Evolutionary conservation across 2,888 invertebrate genomes (phyloP), one percentile per base, ranked within the genome.

Genomic region (Dryobota labecula): DNA sequence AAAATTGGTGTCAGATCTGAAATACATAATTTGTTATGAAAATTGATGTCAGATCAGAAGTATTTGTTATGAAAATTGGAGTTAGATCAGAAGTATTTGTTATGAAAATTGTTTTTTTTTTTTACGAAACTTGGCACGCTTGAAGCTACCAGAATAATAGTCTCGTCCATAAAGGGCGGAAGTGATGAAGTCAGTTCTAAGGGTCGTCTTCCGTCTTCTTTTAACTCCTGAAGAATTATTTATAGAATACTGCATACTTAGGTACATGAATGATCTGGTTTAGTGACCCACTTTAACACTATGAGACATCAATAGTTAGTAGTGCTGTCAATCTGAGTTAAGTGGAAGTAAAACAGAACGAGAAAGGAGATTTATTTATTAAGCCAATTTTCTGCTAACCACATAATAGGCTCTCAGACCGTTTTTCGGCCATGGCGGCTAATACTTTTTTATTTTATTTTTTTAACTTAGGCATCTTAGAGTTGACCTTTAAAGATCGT

Each of bases 221-320:
- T 33, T 27, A 41, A 54, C 30, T 45, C 24, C 24, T 72, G n/a
- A 62, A 51, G 43, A 45, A 24, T 51, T 58, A 38, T 66, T 73
- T 73, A 58, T 58, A 53, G 11, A 45, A 61, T 49, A 41, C 54
- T 68, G 3, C 70, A 69, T 47, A n/a, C 41, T 33, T 33, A n/a
- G n/a, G n/a, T n/a, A 56, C 33, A 33, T 56, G 13, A 33, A 47
- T 30, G 77, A 18, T 63, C 62, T 47, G 27, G 5, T 58, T 79
- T 30, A 18, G 41, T 53, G 51, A 53, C 73, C 62, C 27, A 47
- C 27, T 79, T 72, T 27, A 51, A 72, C 38, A 36, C 36, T 24
- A 58, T 33, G 2, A 1, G n/a, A 38, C 45, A 54, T 77, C 45
- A 54, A 76, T 58, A 47, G 53, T 70, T 54, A 33, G 41, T 47